A percentile compares a stretch with the other conserved stretches of the same genome.
These are phyloP conservation scores for Carposina sasakii DNA, from an alignment of 1,140 invertebrate species.

Conservation along the genomic window DNA sequence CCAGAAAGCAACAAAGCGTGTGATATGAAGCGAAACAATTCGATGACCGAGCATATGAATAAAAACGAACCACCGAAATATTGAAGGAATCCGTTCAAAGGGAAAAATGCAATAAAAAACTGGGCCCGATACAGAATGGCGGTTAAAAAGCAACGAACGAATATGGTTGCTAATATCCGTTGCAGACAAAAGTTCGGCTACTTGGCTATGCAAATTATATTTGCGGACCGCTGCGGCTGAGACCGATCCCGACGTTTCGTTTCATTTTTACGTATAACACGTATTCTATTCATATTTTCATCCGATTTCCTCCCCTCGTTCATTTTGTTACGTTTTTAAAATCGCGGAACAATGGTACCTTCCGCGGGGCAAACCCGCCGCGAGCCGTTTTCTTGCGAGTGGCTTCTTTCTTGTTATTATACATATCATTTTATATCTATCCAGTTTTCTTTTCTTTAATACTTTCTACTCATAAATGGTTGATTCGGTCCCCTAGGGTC, in stretches of 20 bases:
- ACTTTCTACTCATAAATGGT: conserved; percentile 69
- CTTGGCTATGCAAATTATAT: conserved; percentile 73
- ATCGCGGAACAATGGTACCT: conserved; percentile 67
- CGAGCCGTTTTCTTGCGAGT: conserved; percentile 65
- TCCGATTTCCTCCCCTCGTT: conserved; percentile 70
- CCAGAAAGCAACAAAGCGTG: conserved; percentile 39
- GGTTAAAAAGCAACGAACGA: conserved; percentile 70
- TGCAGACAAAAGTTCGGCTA: conserved; percentile 69
- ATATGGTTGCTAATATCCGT: conserved; percentile 68
- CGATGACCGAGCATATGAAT: conserved; percentile 62
- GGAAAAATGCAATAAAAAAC: conserved; percentile 71
- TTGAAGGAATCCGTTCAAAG: conserved; percentile 72
- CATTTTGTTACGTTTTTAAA: conserved; percentile 68
- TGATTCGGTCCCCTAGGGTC: conserved; percentile 64
- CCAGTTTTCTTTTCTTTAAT: conserved; percentile 68
- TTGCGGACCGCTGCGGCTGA: conserved; percentile 64
- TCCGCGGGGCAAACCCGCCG: conserved; percentile 62
- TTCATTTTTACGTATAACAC: conserved; percentile 64
- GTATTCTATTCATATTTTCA: conserved; percentile 73
- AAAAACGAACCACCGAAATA: conserved; percentile 68
- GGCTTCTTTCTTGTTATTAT: conserved; percentile 64
- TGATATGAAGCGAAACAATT: conserved; percentile 64
- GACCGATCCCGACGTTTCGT: conserved; percentile 63
- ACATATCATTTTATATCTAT: conserved; percentile 65
- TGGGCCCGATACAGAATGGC: conserved; percentile 59